Conservation (phyloP, 2,113 vertebrate genomes). For the Electrona antarctica region DNA sequence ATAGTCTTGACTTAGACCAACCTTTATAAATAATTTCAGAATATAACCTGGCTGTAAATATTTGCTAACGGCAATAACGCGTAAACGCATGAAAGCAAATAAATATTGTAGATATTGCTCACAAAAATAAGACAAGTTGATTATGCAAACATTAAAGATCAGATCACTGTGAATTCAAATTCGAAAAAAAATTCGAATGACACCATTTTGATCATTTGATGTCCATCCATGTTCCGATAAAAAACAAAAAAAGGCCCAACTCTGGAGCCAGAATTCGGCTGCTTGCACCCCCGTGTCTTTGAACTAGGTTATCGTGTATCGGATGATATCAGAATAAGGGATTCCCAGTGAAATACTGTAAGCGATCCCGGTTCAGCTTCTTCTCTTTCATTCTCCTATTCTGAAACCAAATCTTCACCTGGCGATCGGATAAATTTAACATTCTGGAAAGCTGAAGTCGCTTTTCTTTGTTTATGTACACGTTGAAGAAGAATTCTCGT, state of each 20-base stretch:
- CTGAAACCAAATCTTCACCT: slow-evolving; percentile 99
- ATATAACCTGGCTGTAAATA: not conserved
- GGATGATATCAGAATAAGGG: slow-evolving; percentile 89
- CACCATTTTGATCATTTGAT: not conserved
- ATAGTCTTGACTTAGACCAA: slow-evolving; percentile 33
- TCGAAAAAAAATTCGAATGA: slow-evolving; percentile 5
- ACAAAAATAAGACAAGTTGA: slow-evolving; percentile 17
- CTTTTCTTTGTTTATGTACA: slow-evolving; percentile 99
- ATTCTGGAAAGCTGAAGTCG: slow-evolving; percentile 96
- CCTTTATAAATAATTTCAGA: slow-evolving; percentile 60
- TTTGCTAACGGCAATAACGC: slow-evolving; percentile 38
- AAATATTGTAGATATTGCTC: slow-evolving; percentile 58
- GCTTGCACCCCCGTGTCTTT: slow-evolving; percentile 7
- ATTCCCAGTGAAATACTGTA: slow-evolving; percentile 98
- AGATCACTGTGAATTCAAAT: slow-evolving; percentile 4
- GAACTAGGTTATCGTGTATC: not conserved
- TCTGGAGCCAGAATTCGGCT: slow-evolving; percentile 6
- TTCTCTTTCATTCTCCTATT: slow-evolving; percentile 99
- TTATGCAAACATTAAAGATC: not conserved
- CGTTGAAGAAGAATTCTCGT: slow-evolving; percentile 99
- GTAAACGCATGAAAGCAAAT: slow-evolving; percentile 56
- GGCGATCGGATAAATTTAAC: slow-evolving; percentile 96
- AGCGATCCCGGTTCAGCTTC: slow-evolving; percentile 97
- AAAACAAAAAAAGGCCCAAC: slow-evolving; percentile 5
- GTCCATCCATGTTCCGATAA: not conserved